Evolutionary conservation across 2,113 vertebrate species (phyloP).

Genomic region (Naja naja): DNA sequence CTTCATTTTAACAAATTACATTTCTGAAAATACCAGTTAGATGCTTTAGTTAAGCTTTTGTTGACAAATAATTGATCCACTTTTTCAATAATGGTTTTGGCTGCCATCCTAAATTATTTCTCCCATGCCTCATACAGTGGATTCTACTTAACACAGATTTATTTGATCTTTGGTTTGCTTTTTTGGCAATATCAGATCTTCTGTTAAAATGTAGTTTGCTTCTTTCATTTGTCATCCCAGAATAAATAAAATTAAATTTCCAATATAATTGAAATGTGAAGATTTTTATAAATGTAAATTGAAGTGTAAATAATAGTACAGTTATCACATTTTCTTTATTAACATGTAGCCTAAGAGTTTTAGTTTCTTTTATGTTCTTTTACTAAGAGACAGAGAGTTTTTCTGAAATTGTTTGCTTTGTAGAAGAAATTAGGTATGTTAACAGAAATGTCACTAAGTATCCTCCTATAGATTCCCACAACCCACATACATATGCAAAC

Average conservation of each 20-base stretch:
- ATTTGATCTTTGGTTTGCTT: not conserved
- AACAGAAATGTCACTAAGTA: constrained; percentile 59
- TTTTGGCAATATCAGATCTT: not conserved
- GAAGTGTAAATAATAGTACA: constrained; percentile 5
- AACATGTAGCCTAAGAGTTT: constrained; percentile 17
- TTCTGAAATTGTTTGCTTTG: constrained; percentile 47
- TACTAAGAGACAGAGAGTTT: constrained; percentile 61
- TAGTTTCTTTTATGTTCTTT: constrained; percentile 50
- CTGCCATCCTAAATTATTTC: not conserved
- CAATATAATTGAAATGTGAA: constrained; percentile 1
- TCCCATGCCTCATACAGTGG: not conserved
- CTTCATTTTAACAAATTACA: not conserved
- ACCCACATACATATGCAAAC: constrained; percentile 17
- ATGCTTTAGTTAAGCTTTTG: not conserved
- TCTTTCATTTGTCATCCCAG: not conserved
- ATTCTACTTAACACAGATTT: not conserved
- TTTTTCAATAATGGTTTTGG: not conserved
- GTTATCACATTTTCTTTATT: not conserved
- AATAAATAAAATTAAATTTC: constrained; percentile 27
- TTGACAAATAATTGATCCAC: not conserved
- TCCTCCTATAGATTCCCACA: not conserved
- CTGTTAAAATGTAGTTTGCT: not conserved
- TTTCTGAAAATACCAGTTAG: not conserved
- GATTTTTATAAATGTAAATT: not conserved
- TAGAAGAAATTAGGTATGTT: constrained; percentile 63